phyloP scores from a whole-genome alignment of 2,888 invertebrate genomes.

The Ornithoptera alexandrae region DNA sequence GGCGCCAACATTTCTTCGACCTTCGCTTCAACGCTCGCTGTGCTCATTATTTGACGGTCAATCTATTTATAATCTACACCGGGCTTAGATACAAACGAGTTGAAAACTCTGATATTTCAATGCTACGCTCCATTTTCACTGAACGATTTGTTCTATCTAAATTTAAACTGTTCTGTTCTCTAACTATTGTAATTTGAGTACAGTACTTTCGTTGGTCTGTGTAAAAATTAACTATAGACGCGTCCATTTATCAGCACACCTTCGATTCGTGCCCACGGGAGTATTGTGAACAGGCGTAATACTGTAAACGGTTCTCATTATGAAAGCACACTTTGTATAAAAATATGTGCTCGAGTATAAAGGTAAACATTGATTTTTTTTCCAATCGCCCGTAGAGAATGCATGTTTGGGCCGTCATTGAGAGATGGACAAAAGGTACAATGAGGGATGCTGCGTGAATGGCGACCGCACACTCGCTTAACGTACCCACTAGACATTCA shows the following conservation, averaged over 20 bases:
- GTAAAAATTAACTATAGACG: slow-evolving; percentile 32
- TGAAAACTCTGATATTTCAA: slow-evolving; percentile 27
- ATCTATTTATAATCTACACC: slow-evolving; percentile 59
- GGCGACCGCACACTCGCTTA: slow-evolving; percentile 74
- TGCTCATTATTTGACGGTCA: slow-evolving; percentile 71
- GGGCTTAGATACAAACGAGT: slow-evolving; percentile 23
- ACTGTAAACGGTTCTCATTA: slow-evolving; percentile 77
- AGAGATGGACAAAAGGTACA: slow-evolving; percentile 69
- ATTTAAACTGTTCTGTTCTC: slow-evolving; percentile 22
- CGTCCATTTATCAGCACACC: slow-evolving; percentile 66
- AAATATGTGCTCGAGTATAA: slow-evolving; percentile 77
- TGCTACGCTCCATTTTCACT: slow-evolving; percentile 26
- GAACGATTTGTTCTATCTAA: slow-evolving; percentile 15
- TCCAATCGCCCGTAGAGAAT: slow-evolving; percentile 66
- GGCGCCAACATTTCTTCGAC: slow-evolving; percentile 73
- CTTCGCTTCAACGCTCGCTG: slow-evolving; percentile 64
- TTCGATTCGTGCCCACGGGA: slow-evolving; percentile 68
- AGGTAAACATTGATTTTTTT: slow-evolving; percentile 77
- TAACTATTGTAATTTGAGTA: slow-evolving; percentile 20
- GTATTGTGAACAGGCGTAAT: slow-evolving; percentile 75
- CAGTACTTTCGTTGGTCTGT: slow-evolving; percentile 46
- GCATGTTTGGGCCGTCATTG: slow-evolving; percentile 73
- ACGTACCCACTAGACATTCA: slow-evolving; percentile 41
- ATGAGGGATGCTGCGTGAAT: slow-evolving; percentile 69
- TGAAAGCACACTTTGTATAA: slow-evolving; percentile 75